These are phyloP conservation scores for Aulostomus chinensis DNA, from an alignment of 2,797 vertebrate species.

Conservation along the genomic window DNA sequence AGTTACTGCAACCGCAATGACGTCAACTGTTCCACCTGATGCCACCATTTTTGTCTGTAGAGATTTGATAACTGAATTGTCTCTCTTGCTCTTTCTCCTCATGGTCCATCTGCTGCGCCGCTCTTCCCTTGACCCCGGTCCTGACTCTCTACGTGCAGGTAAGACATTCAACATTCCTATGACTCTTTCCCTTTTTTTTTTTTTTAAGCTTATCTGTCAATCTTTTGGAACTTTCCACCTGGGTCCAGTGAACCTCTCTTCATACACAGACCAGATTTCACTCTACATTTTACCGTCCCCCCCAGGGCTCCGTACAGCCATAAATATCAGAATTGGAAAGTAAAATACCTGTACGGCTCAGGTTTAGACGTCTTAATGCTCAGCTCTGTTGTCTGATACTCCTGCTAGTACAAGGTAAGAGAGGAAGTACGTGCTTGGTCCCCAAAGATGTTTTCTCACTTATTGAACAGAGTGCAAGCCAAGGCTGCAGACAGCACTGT, in stretches of 20 bases:
- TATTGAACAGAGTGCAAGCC: not conserved
- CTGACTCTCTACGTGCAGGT: slow-evolving; percentile 27
- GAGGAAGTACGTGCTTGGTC: not conserved
- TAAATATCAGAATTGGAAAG: slow-evolving; percentile 4
- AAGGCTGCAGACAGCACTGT: not conserved
- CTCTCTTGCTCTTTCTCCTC: slow-evolving; percentile 2
- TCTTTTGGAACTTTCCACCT: slow-evolving; percentile 5
- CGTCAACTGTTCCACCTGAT: too few species aligned
- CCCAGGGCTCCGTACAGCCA: not conserved
- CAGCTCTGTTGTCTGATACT: not conserved
- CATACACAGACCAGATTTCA: not conserved
- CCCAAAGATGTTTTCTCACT: slow-evolving; percentile 3
- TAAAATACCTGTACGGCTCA: slow-evolving; percentile 1
- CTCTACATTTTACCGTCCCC: not conserved
- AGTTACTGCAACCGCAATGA: too few species aligned
- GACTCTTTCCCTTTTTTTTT: too few species aligned
- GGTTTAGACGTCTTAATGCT: slow-evolving; percentile 1
- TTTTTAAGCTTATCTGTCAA: slow-evolving; percentile 19
- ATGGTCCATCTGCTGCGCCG: not conserved
- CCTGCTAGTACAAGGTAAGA: not conserved
- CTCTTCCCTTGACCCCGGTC: too few species aligned
- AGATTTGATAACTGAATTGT: slow-evolving; percentile 1
- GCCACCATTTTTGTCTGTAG: too few species aligned
- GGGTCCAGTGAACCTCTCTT: slow-evolving; percentile 7
- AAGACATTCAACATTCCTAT: slow-evolving; percentile 6